Evolutionary conservation across 2,888 invertebrate genomes (phyloP).

Genomic region (Cotesia congregata): DNA sequence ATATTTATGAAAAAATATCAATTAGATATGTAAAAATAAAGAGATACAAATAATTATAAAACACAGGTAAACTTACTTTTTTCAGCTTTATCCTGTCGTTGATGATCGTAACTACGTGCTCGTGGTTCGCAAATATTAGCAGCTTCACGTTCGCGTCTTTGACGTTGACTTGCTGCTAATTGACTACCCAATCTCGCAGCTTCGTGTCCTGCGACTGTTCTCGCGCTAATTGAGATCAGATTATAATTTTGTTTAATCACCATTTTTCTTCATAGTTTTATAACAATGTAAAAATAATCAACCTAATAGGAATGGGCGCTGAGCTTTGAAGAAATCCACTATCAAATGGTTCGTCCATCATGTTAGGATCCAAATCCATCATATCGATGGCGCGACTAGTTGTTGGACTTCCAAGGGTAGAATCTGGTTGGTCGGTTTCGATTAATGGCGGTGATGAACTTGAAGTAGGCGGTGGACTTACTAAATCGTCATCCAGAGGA

Average conservation of each 20-base stretch:
- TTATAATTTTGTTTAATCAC: background rate
- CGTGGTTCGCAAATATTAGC: conserved; percentile 72
- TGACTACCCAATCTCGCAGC: conserved; percentile 80
- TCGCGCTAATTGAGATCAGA: conserved; percentile 54
- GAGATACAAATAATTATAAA: background rate
- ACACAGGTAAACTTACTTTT: conserved; percentile 68
- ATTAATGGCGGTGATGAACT: conserved; percentile 60
- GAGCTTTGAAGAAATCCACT: conserved; percentile 68
- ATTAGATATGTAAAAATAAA: background rate
- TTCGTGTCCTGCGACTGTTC: conserved; percentile 85
- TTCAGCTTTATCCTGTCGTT: conserved; percentile 71
- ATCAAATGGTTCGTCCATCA: conserved; percentile 68
- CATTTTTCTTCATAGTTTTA: background rate
- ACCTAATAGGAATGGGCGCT: conserved; percentile 63
- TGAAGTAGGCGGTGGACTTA: conserved; percentile 54
- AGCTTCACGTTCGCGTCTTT: conserved; percentile 63
- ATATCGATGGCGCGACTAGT: conserved; percentile 67
- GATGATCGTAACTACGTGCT: conserved; percentile 79
- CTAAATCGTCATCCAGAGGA: conserved; percentile 61
- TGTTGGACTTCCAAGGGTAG: conserved; percentile 64
- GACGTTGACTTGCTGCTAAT: conserved; percentile 69
- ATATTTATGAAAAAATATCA: background rate
- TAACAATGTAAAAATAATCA: background rate
- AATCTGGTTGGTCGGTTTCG: conserved; percentile 58
- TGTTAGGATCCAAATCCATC: conserved; percentile 68